These are phyloP conservation scores for Alviniconcha marisindica DNA, from an alignment of 1,140 invertebrate species.

Conservation along the genomic window DNA sequence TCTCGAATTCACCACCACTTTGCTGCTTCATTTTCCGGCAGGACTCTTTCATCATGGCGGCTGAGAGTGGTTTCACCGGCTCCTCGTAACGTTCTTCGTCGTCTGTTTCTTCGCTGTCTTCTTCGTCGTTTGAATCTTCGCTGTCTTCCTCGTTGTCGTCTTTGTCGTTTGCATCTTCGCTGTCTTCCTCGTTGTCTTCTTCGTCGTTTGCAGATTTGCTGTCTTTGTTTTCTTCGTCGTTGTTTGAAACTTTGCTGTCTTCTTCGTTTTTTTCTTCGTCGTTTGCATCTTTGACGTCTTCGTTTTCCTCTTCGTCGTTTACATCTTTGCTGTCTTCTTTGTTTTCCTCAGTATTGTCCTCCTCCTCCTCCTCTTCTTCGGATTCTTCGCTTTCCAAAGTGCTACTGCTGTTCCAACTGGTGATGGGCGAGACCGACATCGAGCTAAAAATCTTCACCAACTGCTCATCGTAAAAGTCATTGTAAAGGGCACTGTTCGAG, in stretches of 20 bases:
- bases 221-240: not conserved
- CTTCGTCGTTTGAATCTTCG: not conserved
- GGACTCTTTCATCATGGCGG: constrained; percentile 9
- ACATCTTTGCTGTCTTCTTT: not conserved
- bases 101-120: not conserved
- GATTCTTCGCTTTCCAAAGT: too few relatives aligned
- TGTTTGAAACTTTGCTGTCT: not conserved
- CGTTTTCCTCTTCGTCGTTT: not conserved
- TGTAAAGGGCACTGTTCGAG: too few relatives aligned
- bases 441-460: too few relatives aligned
- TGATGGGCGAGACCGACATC: too few relatives aligned
- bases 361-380: not conserved
- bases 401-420: too few relatives aligned
- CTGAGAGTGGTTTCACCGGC: not conserved
- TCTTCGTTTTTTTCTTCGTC: not conserved
- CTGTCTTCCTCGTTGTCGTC: not conserved
- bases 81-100: not conserved
- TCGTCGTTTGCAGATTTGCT: not conserved
- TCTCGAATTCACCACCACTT: not conserved
- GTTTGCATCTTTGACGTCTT: too few relatives aligned
- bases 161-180: not conserved
- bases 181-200: not conserved
- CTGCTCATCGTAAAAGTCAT: too few relatives aligned
- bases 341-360: not conserved
- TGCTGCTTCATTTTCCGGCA: not conserved